Conservation (phyloP, 2,888 invertebrate species). For the Punctoribates punctum region DNA sequence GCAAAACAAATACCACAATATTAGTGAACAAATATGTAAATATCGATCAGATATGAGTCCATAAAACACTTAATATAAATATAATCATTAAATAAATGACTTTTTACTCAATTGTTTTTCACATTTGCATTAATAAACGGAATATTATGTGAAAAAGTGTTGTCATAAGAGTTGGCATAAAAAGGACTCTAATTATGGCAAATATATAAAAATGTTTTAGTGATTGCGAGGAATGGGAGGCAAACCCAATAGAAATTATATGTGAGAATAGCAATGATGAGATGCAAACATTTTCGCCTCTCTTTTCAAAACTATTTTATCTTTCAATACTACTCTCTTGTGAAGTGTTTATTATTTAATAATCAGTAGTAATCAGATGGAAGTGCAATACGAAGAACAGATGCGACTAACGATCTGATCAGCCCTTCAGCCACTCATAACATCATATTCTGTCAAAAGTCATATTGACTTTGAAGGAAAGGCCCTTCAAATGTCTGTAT, state of each 20-base stretch:
- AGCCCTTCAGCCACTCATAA: not conserved
- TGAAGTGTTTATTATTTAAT: constrained; percentile 3
- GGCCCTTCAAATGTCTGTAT: not conserved
- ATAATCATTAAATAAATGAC: constrained; percentile 1
- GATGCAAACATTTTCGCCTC: not conserved
- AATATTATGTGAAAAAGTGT: not conserved
- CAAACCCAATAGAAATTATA: not conserved
- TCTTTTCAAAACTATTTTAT: not conserved
- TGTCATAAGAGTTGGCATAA: not conserved
- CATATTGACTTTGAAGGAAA: constrained; percentile 18
- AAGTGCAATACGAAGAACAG: constrained; percentile 9
- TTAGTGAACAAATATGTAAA: not conserved
- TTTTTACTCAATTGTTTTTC: constrained; percentile 5
- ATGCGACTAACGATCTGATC: constrained; percentile 20
- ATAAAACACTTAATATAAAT: not conserved
- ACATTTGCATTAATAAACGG: not conserved
- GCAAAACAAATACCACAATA: not conserved
- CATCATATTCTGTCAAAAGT: not conserved
- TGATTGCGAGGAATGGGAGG: not conserved
- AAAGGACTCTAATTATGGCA: not conserved
- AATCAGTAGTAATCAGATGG: not conserved
- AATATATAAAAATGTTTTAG: not conserved
- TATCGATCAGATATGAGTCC: not conserved
- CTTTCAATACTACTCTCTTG: too few species aligned
- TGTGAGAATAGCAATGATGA: not conserved